A percentile compares a stretch with the other conserved stretches of the same genome.
Evolutionary conservation across 2,888 invertebrate genomes (phyloP).

Genomic region (Leptogaster cylindrica): DNA sequence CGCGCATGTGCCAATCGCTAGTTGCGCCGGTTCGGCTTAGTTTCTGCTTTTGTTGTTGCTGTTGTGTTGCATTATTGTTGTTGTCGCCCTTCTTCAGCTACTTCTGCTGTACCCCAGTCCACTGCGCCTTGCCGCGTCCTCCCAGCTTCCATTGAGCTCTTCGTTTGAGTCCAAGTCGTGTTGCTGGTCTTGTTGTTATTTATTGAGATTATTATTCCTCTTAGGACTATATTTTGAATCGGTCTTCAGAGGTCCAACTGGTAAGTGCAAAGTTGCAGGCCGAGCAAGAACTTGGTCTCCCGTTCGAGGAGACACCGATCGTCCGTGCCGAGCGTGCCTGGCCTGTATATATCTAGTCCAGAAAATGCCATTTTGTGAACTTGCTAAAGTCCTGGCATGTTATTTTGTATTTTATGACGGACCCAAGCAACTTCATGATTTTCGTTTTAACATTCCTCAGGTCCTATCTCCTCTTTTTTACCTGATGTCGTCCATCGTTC

Average conservation of each 20-base stretch:
- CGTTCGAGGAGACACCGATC: constrained; percentile 28
- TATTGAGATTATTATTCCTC: constrained; percentile 34
- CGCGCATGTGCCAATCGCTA: constrained; percentile 50
- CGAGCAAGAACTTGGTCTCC: constrained; percentile 2
- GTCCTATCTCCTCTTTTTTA: constrained; percentile 14
- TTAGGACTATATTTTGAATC: constrained; percentile 35
- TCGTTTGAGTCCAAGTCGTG: constrained; percentile 25
- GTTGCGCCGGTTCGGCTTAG: constrained; percentile 14
- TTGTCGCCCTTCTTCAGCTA: constrained; percentile 2
- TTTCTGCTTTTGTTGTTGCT: not conserved
- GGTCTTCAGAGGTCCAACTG: constrained; percentile 9
- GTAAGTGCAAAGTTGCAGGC: constrained; percentile 8
- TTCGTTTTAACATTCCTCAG: constrained; percentile 36
- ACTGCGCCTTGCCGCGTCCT: not conserved
- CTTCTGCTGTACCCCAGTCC: not conserved
- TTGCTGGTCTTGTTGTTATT: constrained; percentile 41
- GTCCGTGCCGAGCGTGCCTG: constrained; percentile 4
- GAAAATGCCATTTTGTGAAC: constrained; percentile 33
- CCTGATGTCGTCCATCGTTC: constrained; percentile 2
- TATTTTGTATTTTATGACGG: constrained; percentile 39
- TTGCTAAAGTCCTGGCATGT: constrained; percentile 35
- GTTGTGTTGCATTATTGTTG: constrained; percentile 1
- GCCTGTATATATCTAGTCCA: constrained; percentile 28
- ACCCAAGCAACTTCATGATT: constrained; percentile 23
- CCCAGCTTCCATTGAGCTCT: constrained; percentile 1